Evolutionary conservation across 2,113 vertebrate genomes (phyloP).

Genomic region (Capreolus pygargus): DNA sequence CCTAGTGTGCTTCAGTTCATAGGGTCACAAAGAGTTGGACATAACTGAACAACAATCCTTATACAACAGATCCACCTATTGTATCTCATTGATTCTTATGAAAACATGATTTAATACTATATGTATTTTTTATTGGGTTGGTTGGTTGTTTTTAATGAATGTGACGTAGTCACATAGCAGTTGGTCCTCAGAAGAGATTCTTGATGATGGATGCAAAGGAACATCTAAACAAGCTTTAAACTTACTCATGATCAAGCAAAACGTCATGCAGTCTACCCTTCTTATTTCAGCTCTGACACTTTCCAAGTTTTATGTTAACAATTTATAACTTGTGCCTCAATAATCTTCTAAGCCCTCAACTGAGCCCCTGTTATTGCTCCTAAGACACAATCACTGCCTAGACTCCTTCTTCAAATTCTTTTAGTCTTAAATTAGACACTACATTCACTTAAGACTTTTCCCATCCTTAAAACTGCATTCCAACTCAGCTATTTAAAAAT

Average conservation of each 20-base stretch:
- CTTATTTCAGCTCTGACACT: not conserved
- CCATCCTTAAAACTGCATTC: not conserved
- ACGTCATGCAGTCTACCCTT: too few relatives aligned
- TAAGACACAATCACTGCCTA: not conserved
- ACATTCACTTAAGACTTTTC: not conserved
- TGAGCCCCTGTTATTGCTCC: rapidly evolving
- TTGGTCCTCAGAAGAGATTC: not conserved
- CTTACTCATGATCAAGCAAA: not conserved
- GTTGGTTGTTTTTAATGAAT: too few relatives aligned
- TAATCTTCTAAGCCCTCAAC: not conserved
- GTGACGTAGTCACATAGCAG: not conserved
- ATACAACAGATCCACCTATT: not conserved
- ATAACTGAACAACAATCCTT: too few relatives aligned
- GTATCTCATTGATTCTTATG: not conserved
- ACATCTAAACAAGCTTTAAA: not conserved
- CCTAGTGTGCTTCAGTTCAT: too few relatives aligned
- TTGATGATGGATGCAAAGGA: not conserved
- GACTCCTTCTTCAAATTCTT: not conserved
- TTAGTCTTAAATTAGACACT: not conserved
- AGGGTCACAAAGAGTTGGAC: too few relatives aligned
- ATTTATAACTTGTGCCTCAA: not conserved
- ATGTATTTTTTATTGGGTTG: too few relatives aligned
- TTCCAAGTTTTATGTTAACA: not conserved
- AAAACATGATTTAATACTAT: too few relatives aligned
- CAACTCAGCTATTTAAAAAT: too few relatives aligned